Evolutionary conservation across 2,797 vertebrate species (phyloP), one percentile per base, ranked within the genome.

Genomic region (Poecilia velifera): DNA sequence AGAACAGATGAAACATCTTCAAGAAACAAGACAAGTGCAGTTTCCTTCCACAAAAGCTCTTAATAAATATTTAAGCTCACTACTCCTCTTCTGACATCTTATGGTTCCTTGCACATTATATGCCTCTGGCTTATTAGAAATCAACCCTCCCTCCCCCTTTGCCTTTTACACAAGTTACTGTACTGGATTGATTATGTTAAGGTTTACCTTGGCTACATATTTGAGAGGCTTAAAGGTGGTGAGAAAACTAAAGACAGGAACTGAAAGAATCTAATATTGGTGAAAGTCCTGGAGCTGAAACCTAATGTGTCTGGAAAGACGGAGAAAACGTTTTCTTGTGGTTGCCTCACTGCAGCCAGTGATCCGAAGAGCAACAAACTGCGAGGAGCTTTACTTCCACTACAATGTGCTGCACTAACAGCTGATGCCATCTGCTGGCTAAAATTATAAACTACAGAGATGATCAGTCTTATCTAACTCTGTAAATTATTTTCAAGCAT

Each of bases 401-500:
- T 55, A 68, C 72, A 72, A 25, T 28, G 74, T 82, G 47, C 92
- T 93, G 84, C 86, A 87, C 89, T 92, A 93, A 86, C 93, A 89
- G 83, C 89, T 94, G 87, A 89, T 86, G 94, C 94, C 95, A 96
- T 95, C 96, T 96, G 90, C 93, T 95, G 96, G 95, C 41, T 6
- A 66, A 84, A 84, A 25, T 1, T 0, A 13, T 36, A 57, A 90
- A 93, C 90, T 94, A 76, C 94, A 93, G 45, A 47, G 13, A 31
- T 64, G 34, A 73, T 68, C 66, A 25, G 45, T 82, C 57, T 66
- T n/a, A 79, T 6, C n/a, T 28, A 14, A 72, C 25, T 59, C 28
- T 0, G 12, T 46, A 16, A n/a, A n/a, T 45, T 72, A n/a, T 72
- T 46, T 71, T 72, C 43, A 72, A 72, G 25, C 14, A 46, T 46